Evolutionary conservation across 2,888 invertebrate species (phyloP).

Genomic region (Cosmopolites sordidus): DNA sequence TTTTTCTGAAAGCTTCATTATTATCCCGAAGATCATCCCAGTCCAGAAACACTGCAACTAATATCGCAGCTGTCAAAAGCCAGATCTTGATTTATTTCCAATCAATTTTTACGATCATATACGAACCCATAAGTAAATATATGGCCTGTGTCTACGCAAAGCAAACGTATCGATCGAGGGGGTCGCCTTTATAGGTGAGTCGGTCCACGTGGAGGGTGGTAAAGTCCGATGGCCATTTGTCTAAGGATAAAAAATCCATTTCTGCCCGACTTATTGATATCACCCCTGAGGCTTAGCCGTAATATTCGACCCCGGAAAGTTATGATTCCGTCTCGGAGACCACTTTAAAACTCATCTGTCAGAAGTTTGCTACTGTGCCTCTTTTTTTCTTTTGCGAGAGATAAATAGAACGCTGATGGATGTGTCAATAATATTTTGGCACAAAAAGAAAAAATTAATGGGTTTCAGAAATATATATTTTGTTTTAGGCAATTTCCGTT

Average conservation of each 20-base stretch:
- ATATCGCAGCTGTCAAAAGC: background rate
- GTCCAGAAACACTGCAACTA: too few relatives aligned
- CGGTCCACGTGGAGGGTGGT: conserved; percentile 37
- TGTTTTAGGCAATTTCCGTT: too few relatives aligned
- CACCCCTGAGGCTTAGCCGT: conserved; percentile 44
- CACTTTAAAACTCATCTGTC: conserved; percentile 47
- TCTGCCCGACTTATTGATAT: conserved; percentile 52
- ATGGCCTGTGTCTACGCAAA: conserved; percentile 3
- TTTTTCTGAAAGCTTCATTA: background rate
- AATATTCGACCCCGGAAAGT: conserved; percentile 44
- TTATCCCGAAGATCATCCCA: background rate
- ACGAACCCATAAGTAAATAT: background rate
- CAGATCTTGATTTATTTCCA: conserved; percentile 2
- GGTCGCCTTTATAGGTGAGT: conserved; percentile 29
- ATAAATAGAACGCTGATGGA: background rate
- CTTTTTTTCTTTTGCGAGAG: background rate
- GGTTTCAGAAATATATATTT: too few relatives aligned
- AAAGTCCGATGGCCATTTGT: conserved; percentile 47
- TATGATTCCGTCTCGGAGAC: conserved; percentile 41
- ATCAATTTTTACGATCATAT: conserved; percentile 5
- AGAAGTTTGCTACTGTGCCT: conserved; percentile 29
- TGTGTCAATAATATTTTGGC: background rate
- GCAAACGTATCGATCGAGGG: conserved; percentile 15
- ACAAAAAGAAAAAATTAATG: too few relatives aligned
- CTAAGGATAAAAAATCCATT: conserved; percentile 52